phyloP scores from a whole-genome alignment of 2,113 vertebrate genomes.

The Taxidea taxus region DNA sequence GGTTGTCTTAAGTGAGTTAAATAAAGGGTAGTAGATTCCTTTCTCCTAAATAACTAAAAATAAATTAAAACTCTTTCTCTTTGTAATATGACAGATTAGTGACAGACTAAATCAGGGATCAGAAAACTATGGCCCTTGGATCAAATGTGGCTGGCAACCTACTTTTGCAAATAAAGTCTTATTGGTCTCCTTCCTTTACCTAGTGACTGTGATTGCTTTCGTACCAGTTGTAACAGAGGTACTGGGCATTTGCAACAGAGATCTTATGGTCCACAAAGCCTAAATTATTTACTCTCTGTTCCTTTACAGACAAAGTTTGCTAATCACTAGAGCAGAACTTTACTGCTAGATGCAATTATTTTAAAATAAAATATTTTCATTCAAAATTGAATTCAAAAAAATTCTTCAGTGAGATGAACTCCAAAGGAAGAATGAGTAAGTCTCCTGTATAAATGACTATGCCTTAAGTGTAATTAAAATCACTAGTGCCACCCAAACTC shows the following conservation, averaged over 20 bases:
- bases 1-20: background rate
- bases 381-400: background rate
- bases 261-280: background rate
- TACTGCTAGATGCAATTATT: background rate
- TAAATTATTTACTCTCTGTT: background rate
- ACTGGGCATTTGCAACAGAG: background rate
- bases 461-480: background rate
- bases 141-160: background rate
- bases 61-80: background rate
- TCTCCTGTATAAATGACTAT: background rate
- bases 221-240: background rate
- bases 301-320: background rate
- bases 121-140: background rate
- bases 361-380: background rate
- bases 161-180: background rate
- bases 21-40: background rate
- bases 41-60: background rate
- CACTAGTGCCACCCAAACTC: background rate
- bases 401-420: background rate
- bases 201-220: background rate
- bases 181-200: background rate
- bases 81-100: background rate
- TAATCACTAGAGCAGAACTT: background rate
- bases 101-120: background rate
- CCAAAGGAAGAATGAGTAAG: background rate